Evolutionary conservation across 1,140 invertebrate species (phyloP), one percentile per base, ranked within the genome.

Genomic region (Campoletis sonorensis): DNA sequence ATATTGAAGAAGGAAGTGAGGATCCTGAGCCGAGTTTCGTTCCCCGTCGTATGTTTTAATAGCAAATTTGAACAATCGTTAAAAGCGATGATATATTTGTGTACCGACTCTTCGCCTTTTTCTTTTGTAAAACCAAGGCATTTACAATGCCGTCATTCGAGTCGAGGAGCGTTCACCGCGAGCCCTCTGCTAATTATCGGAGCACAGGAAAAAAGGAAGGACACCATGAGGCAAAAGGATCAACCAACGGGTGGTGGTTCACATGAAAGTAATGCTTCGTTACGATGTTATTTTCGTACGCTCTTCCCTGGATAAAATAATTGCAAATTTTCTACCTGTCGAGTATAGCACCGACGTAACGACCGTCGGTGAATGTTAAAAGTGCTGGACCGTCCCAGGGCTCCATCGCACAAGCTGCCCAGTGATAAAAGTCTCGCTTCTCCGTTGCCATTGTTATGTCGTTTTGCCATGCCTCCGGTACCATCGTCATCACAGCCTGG

Each of bases 391-490:
- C 99, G 93, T 99, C 99, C 99, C 99, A 99, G 0, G 98, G 98
- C 91, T 99, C 99, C 98, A 99, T 99, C 2, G 95, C 96, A 89
- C 98, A 99, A 0, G 98, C 96, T 37, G 98, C 96, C 98, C 98
- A 99, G 81, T 98, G 95, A 90, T 99, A 99, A 90, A 98, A 99
- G 87, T 98, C 96, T 68, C 96, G 94, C 92, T 99, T 99, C 85
- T 98, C 97, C 70, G 95, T 93, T 7, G 95, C 93, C 98, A 99
- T 99, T 11, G 96, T 96, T 71, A 94, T 91, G 88, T 98, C 97
- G 89, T 99, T 99, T 90, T 99, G 98, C 98, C 99, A 99, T 7
- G 99, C 99, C 92, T 99, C 98, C 1, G 99, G 99, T 37, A 99
- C 98, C 98, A 99, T 99, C 0, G 97, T 99, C 97, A 99, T 98